Percentiles rank a stretch among this genome's conserved stretches.
Evolutionary conservation across 2,113 vertebrate genomes (phyloP).

Genomic region (Pongo pygmaeus): DNA sequence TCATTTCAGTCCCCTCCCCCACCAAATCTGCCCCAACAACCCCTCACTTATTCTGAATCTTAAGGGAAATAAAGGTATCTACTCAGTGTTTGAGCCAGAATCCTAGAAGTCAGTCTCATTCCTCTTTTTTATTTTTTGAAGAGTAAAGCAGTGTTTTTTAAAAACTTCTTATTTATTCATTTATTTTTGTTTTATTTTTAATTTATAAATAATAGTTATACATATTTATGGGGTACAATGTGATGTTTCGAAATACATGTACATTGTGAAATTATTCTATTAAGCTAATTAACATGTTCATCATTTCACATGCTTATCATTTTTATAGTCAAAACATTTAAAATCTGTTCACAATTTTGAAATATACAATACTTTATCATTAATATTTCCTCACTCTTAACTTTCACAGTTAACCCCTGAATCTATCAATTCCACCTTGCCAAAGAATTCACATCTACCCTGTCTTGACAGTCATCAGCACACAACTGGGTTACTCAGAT

Average conservation of each 20-base stretch:
- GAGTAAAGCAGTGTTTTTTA: not conserved
- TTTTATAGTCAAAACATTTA: not conserved
- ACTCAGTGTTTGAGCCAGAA: not conserved
- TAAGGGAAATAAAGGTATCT: not conserved
- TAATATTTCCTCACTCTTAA: not conserved
- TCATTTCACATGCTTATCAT: not conserved
- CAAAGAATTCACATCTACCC: not conserved
- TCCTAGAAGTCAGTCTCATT: not conserved
- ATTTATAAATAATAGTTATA: not conserved
- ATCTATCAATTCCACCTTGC: not conserved
- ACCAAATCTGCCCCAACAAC: not conserved
- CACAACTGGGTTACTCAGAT: not conserved
- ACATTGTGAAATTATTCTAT: not conserved
- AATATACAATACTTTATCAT: not conserved
- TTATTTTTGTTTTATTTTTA: not conserved
- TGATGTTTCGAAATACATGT: not conserved
- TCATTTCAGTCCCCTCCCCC: not conserved
- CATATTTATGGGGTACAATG: not conserved
- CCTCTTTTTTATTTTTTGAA: not conserved
- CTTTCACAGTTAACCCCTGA: not conserved
- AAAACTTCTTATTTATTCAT: not conserved
- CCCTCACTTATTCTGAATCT: not conserved
- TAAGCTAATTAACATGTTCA: not conserved
- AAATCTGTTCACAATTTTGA: not conserved
- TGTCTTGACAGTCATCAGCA: not conserved